Evolutionary conservation across 2,113 vertebrate species (phyloP), one percentile per base, ranked within the genome.

Genomic region (Emberiza fucata): DNA sequence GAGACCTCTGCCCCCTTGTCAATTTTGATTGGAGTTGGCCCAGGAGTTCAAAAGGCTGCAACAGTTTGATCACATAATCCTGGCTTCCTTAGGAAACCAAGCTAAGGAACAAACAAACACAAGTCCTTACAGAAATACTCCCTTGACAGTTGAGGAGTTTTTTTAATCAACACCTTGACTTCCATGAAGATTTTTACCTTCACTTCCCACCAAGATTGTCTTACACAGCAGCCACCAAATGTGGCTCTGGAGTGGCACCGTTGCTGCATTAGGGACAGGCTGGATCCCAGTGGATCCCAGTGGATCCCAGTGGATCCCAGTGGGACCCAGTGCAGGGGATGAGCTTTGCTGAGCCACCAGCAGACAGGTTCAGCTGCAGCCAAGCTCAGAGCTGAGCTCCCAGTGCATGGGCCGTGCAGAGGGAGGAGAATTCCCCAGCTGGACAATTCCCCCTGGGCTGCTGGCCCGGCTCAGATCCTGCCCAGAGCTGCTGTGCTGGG

Each of bases 1-100:
- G 91, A 96, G 96, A 97, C 96, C 95, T 97, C 96, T 97, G 96
- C 94, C 94, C 95, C 65, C 96, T 78, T 96, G 96, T 97, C 96
- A 97, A 93, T 92, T 97, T 86, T 96, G 92, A 97, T 97, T 91
- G 92, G 68, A 88, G 86, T 88, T 91, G 91, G 92, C 80, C 83
- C 80, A 53, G 80, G 60, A 96, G 95, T 97, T 97, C 96, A 97
- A 97, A 97, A 95, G 92, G 86, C 96, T 91, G 80, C 75, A 97
- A 71, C 51, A 86, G 94, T 96, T 95, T 97, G 96, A 95, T 97
- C 96, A 95, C 53, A 94, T 64, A 96, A 88, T 96, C 80, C 92
- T 35, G 44, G 86, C 83, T 96, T 97, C 96, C 95, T 97, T 95
- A 94, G 95, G 95, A 95, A 95, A 81, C 94, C 92, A 71, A 88